Evolutionary conservation across 2,113 vertebrate genomes (phyloP), one percentile per base, ranked within the genome.

Genomic region (Anser brachyrhynchus): DNA sequence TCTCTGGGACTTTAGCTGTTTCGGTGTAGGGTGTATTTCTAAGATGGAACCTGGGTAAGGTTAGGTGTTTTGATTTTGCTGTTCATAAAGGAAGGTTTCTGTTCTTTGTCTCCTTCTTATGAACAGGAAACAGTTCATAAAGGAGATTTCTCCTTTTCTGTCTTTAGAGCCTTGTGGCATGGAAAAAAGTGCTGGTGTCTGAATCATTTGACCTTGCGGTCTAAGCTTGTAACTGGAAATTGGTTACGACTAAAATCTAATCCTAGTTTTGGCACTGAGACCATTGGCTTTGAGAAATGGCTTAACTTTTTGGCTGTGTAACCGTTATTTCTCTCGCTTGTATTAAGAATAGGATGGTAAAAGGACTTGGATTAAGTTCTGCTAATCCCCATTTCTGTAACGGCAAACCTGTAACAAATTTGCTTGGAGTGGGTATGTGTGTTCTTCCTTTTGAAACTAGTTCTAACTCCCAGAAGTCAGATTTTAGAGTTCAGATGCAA

Each of bases 141-240:
- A 49, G 65, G 61, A 37, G 22, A 8, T 58, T 80, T 64, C 39
- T 86, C 33, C 59, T 37, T 18, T 87, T 22, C 3, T 20, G 2
- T 29, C 57, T 71, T 52, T 22, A 7, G 66, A 69, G 31, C 49
- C 71, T 61, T 25, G 55, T 51, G 54, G 71, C 78, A 46, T 29
- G n/a, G 69, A 43, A 29, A 21, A 43, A 23, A 77, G 18, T 9
- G 37, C 31, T 54, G 31, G 46, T 84, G 43, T 52, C 67, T 83
- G 72, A 64, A 49, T 62, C 79, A 13, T 71, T 89, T 84, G 70
- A 72, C 74, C 88, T 89, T 84, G 83, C 44, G 44, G 90, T n/a
- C 80, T 29, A 26, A 93, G 39, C 14, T 88, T 87, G 70, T 61
- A 54, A 54, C 62, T 94, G 58, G 61, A 93, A 96, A 89, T 95